Base-by-base conservation (phyloP, 2,797 vertebrate species). In the Chaetodon trifasciatus region DNA sequence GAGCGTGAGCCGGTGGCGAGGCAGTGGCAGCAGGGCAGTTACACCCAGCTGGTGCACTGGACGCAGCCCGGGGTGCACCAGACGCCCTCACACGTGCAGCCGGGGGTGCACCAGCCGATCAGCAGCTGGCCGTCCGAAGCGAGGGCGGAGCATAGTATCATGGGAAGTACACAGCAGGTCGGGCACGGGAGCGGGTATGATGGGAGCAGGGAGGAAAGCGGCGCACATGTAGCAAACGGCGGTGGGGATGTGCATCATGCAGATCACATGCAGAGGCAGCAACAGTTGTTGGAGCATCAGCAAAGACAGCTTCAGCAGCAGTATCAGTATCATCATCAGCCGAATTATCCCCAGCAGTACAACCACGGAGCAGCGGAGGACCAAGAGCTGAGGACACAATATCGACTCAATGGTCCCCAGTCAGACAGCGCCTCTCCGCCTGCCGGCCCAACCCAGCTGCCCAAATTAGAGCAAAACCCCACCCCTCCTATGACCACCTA, bases 31-130 rank as follows among this genome's bases (percentile, higher is more conserved):
- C 93, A 89, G 70, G 91, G 93, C 21, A 83, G 83, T 66, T 92
- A 93, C 88, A 93, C 94, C 47, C 93, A 93, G 24, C 79, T 92
- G 74, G 81, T 93, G 62, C 92, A 83, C 84, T 92, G 88, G 91
- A 85, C 86, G 4, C 88, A 86, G 46, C 88, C 89, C 42, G 81
- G 80, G 70, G 69, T 74, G 74, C 86, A 88, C 39, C 92, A 91
- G 16, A 17, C 66, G 0, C 76, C 81, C 8, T 42, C 88, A 3
- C 88, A 90, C 8, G 47, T 58, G 7, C 85, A 88, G 74, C 32
- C 88, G 0, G 83, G 47, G 17, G 61, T 2, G 19, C 86, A 77
- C 10, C 88, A 77, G 49, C 64, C 82, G 0, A 19, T 67, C 5
- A 49, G 61, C 70, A 52, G 68, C 76, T 79, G 89, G 89, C 82